Percentiles rank a stretch among this genome's conserved stretches.
Conservation (phyloP, 2,113 vertebrate species). For the Pica pica region DNA sequence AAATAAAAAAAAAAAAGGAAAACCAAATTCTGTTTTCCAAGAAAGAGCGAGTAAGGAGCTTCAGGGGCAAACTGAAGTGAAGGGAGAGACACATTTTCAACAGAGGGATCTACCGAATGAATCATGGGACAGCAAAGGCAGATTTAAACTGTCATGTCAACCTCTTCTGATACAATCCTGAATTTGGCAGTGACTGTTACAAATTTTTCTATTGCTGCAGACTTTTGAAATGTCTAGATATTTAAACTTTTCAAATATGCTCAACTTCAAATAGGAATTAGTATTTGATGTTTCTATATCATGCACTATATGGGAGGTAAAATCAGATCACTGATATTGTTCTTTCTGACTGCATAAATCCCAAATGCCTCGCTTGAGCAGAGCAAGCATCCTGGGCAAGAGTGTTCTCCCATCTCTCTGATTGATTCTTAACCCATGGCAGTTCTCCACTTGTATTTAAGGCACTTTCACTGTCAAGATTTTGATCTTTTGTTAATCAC, state of each 20-base stretch:
- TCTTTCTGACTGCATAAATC: neutral
- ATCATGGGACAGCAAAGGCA: neutral
- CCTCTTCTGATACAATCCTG: neutral
- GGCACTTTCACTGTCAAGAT: neutral
- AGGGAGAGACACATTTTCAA: rapidly evolving
- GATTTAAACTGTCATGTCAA: neutral
- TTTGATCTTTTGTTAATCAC: neutral
- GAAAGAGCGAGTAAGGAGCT: neutral
- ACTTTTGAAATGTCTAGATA: neutral
- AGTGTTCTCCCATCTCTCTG: neutral
- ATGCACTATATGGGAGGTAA: neutral
- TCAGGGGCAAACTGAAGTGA: neutral
- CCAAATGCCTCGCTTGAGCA: neutral
- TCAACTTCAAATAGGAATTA: neutral
- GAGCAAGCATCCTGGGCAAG: neutral
- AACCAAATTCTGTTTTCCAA: neutral
- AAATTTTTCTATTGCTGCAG: neutral
- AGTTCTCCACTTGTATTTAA: neutral
- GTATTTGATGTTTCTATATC: neutral
- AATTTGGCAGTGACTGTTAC: neutral
- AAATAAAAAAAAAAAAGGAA: neutral
- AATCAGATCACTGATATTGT: neutral
- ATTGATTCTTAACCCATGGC: neutral
- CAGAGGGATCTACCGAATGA: neutral
- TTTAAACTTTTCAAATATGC: neutral